These are phyloP conservation scores for Cremastinae sp. DNA, from an alignment of 2,888 invertebrate genomes.

Conservation along the genomic window DNA sequence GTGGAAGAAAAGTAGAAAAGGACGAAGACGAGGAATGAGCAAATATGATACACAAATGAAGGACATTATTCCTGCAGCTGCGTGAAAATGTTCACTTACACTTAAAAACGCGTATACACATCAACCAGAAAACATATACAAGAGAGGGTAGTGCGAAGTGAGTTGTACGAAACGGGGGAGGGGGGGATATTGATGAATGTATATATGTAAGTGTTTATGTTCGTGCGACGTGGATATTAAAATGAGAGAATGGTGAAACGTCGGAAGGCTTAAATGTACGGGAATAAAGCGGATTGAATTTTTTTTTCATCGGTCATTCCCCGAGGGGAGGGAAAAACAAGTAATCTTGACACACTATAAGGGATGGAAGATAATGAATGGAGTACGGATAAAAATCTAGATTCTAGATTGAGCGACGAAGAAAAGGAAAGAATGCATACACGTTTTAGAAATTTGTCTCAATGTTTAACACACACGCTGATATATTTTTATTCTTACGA, in stretches of 20 bases:
- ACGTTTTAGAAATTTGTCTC: constrained; percentile 74
- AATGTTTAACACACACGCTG: constrained; percentile 71
- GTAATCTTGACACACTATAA: constrained; percentile 6
- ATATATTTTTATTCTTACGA: constrained; percentile 74
- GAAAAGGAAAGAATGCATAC: constrained; percentile 43
- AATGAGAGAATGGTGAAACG: constrained; percentile 46
- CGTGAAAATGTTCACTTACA: constrained; percentile 28
- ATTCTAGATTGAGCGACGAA: constrained; percentile 61
- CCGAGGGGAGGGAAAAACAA: background rate
- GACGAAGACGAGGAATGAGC: constrained; percentile 33
- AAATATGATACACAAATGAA: constrained; percentile 38
- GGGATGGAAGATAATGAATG: background rate
- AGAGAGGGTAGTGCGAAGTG: constrained; percentile 57
- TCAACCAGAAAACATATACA: constrained; percentile 45
- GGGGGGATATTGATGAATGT: constrained; percentile 72
- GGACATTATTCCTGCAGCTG: constrained; percentile 30
- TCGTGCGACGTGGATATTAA: constrained; percentile 64
- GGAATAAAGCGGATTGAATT: constrained; percentile 3
- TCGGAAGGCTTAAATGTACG: constrained; percentile 4
- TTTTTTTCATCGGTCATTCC: background rate
- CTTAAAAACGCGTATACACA: constrained; percentile 3
- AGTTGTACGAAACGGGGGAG: constrained; percentile 69
- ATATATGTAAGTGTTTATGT: constrained; percentile 77
- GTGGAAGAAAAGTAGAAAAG: constrained; percentile 20
- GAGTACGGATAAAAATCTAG: constrained; percentile 58